Percentiles rank a stretch among this genome's conserved stretches.
Conservation (phyloP, 2,113 vertebrate species). For the Aptenodytes forsteri region DNA sequence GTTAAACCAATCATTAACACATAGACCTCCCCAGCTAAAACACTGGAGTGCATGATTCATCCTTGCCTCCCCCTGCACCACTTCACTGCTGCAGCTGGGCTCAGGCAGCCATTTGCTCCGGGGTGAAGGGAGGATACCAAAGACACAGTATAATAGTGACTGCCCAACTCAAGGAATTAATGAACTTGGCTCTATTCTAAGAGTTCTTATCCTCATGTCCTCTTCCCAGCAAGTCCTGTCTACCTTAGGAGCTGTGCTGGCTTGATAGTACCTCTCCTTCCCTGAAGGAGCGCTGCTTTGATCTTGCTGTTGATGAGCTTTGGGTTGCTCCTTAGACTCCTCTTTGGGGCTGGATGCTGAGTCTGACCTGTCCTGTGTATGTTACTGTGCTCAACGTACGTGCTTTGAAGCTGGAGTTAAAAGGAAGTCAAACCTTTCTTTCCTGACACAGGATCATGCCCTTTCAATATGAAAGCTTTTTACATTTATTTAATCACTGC, state of each 20-base stretch:
- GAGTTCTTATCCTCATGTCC: not conserved
- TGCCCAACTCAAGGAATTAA: not conserved
- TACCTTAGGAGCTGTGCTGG: not conserved
- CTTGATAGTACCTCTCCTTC: not conserved
- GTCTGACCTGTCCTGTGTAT: not conserved
- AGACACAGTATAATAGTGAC: accelerated
- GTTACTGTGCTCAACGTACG: not conserved
- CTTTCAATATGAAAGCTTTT: not conserved
- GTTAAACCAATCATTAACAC: not conserved
- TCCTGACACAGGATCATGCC: not conserved
- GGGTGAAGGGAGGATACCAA: not conserved
- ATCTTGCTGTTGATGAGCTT: not conserved
- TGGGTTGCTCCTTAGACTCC: not conserved
- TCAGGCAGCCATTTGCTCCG: not conserved
- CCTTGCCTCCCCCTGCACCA: not conserved
- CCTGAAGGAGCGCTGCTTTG: not conserved
- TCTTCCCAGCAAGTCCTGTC: not conserved
- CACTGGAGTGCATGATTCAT: not conserved
- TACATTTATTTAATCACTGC: not conserved
- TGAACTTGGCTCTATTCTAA: not conserved
- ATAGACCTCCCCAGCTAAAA: not conserved
- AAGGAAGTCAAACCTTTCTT: not conserved
- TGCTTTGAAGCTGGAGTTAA: not conserved
- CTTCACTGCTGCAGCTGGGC: not conserved
- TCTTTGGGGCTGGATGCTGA: not conserved